Base-by-base conservation (phyloP, 2,113 vertebrate genomes). In the Cygnus buccinator region DNA sequence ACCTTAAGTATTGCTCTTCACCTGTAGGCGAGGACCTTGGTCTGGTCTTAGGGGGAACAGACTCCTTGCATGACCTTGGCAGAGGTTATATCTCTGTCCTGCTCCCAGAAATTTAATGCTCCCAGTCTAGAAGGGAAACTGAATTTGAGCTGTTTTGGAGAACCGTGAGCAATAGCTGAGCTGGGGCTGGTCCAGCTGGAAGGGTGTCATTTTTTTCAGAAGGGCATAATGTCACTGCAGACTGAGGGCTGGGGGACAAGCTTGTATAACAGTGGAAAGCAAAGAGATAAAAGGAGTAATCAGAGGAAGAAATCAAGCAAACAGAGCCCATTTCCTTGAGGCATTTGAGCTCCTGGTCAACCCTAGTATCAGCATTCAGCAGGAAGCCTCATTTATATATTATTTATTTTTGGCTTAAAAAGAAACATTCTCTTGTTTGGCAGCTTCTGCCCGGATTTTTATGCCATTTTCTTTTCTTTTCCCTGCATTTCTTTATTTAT, bases 371-470 rank as follows among this genome's bases (percentile, higher is more conserved):
- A 89, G 37, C 74, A 50, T 89, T 44, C 37, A 94, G 63, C 75
- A 88, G 75, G 90, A 80, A 80, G 28, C 63, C n/a, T 80, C 79
- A 80, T 84, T 87, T 93, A 77, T 86, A 62, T 83, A 90, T 59
- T 92, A 62, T 88, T 84, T 86, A 70, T 77, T 87, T 87, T 74
- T 43, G 50, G 52, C 72, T 92, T 86, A 35, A 74, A 72, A 92
- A 74, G 85, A 68, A 94, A 20, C 4, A 5, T 72, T 72, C 22
- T 58, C 59, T 23, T 41, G 57, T 84, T 92, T 83, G 81, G 78
- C 89, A 92, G 80, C 43, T 84, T 75, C 82, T 75, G 35, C 66
- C 33, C 71, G 67, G 68, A 73, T 85, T 90, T 93, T 62, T 78
- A 52, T 90, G 81, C 26, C 43, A 41, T 84, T 73, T 82, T 55